A percentile compares a stretch with the other conserved stretches of the same genome.
Evolutionary conservation across 2,113 vertebrate genomes (phyloP).

Genomic region (Macheiramphus alcinus): DNA sequence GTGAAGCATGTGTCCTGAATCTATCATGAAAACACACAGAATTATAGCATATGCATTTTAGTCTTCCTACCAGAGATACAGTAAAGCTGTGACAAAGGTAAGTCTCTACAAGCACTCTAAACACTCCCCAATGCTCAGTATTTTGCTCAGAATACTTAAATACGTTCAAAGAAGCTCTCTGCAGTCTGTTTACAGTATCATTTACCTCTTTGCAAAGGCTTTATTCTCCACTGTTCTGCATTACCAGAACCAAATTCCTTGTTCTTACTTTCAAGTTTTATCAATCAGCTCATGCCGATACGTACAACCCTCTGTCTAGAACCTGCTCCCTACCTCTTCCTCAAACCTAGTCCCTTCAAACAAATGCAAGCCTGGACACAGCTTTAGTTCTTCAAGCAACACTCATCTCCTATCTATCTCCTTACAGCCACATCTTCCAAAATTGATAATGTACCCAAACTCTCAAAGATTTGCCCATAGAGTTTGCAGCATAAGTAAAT

Average conservation of each 20-base stretch:
- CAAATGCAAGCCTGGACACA: neutral
- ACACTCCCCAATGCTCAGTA: neutral
- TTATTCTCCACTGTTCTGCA: neutral
- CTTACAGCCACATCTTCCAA: neutral
- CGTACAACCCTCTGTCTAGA: neutral
- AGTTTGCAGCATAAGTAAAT: neutral
- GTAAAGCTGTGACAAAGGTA: neutral
- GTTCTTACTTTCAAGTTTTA: neutral
- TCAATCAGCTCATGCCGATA: neutral
- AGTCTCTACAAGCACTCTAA: neutral
- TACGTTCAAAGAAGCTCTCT: neutral
- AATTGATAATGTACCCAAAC: neutral
- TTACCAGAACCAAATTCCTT: neutral
- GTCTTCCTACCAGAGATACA: neutral
- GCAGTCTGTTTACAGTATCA: neutral
- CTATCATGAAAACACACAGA: neutral
- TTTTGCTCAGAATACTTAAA: neutral
- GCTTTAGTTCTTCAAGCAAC: neutral
- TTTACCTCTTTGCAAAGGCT: neutral
- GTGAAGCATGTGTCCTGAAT: neutral
- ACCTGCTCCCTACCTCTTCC: neutral
- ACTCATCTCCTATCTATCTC: neutral
- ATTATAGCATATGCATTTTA: neutral
- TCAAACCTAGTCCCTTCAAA: neutral
- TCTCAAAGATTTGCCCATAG: neutral